Evolutionary conservation across 2,888 invertebrate species (phyloP), one percentile per base, ranked within the genome.

Genomic region (Homarus gammarus): DNA sequence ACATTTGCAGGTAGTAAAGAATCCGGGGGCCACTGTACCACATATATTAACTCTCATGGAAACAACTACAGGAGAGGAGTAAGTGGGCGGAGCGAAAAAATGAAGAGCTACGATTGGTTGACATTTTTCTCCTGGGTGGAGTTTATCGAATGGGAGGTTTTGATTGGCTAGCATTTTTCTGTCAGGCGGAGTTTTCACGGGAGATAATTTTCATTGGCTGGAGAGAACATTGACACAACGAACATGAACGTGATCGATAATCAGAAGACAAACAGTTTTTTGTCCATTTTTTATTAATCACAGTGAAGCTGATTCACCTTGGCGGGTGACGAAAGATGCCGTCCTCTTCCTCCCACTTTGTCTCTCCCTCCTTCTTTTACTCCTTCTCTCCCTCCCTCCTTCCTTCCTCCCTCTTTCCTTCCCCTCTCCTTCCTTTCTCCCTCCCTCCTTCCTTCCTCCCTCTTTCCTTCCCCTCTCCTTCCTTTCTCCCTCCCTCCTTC

Each of bases 61-160:
- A 83, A 72, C 83, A 83, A 70, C 82, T 51, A 72, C 44, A 72
- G 44, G 49, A 31, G 68, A 70, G 49, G 70, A 8, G 68, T 68
- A 68, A 31, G 83, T 70, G 72, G 83, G 83, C 83, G 83, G 83
- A 72, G 83, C 70, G 68, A 8, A 51, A 82, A 82, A 82, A 73
- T 40, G n/a, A 68, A n/a, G 70, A 51, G 51, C 51, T 49, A 51
- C 70, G 44, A 83, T 83, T 83, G 83, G 83, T 49, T 44, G 70
- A 72, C 70, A 83, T 83, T 83, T 83, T 83, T 83, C 83, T 72
- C 49, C 36, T 70, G 83, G 83, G 83, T 72, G 83, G 83, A 83
- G 83, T 70, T 73, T 72, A n/a, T 18, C 33, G n/a, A n/a, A 72
- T 83, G 51, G 70, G 27, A n/a, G 33, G 44, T 83, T 83, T 72